phyloP scores from a whole-genome alignment of 2,113 vertebrate genomes.

The Cyanocitta stelleri region DNA sequence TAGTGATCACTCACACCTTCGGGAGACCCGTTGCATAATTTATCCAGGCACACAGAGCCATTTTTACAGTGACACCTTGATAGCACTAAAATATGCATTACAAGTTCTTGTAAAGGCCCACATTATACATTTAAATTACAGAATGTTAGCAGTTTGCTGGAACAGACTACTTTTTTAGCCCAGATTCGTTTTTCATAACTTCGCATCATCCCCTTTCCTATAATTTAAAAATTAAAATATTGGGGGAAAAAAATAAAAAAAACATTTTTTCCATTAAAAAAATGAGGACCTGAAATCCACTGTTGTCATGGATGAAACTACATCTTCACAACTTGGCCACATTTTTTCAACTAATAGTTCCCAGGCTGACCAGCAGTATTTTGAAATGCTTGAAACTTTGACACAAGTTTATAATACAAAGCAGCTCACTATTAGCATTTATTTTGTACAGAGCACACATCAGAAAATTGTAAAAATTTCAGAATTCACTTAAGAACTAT shows the following conservation, averaged over 20 bases:
- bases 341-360: neutral
- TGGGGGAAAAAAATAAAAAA: neutral
- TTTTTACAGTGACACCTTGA: neutral
- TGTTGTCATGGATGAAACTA: neutral
- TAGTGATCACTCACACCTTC: neutral
- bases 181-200: neutral
- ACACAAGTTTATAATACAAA: neutral
- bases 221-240: neutral
- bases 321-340: neutral
- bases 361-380: neutral
- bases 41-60: neutral
- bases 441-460: neutral
- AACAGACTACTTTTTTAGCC: neutral
- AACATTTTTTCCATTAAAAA: neutral
- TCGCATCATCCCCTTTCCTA: neutral
- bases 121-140: neutral
- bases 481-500: neutral
- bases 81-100: constrained; percentile 1
- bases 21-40: neutral
- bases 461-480: neutral
- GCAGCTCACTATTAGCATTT: neutral
- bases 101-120: neutral
- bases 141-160: neutral
- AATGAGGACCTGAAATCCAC: neutral
- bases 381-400: neutral